Base-by-base conservation (phyloP, 2,113 vertebrate genomes). In the Pterophyllum scalare region DNA sequence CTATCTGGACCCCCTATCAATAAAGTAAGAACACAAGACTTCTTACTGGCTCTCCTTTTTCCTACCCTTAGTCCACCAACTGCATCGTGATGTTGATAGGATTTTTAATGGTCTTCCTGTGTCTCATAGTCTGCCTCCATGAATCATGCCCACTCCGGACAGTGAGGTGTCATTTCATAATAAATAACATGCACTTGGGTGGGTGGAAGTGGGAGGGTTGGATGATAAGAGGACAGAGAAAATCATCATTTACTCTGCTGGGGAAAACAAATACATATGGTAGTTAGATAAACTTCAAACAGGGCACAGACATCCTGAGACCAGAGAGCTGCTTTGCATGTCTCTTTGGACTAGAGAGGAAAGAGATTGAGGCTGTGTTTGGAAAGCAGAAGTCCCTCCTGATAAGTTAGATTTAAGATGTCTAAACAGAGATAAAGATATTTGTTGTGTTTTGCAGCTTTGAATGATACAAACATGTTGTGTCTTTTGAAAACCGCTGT, bases 201-300 rank as follows among this genome's bases (percentile, higher is more conserved):
- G 31, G 90, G 67, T 54, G 67, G 67, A 54, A 46, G 52, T 72
- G 87, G 61, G 87, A 91, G 89, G 86, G 90, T 59, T 4, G 89
- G 89, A 93, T 90, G 90, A 92, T 93, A 89, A 93, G 93, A 88
- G 80, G 80, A 89, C 84, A 77, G 75, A 91, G 83, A 85, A 86
- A 77, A 88, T 87, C 79, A 90, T 93, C 85, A 93, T 93, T 93
- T 87, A 89, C 86, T 91, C 75, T 91, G 65, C 87, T 80, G 86
- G 87, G 88, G 90, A 92, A 93, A 92, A 92, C 87, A 89, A 92
- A 91, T 91, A 87, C 93, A 92, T 92, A 90, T 93, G 92, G 90
- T 93, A 83, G 76, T 92, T 91, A 94, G 94, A 95, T 94, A 95
- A 93, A 94, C 94, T 94, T 95, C 91, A 94, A 95, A 94, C 87